Evolutionary conservation across 2,888 invertebrate species (phyloP).

Genomic region (Melieria crassipennis): DNA sequence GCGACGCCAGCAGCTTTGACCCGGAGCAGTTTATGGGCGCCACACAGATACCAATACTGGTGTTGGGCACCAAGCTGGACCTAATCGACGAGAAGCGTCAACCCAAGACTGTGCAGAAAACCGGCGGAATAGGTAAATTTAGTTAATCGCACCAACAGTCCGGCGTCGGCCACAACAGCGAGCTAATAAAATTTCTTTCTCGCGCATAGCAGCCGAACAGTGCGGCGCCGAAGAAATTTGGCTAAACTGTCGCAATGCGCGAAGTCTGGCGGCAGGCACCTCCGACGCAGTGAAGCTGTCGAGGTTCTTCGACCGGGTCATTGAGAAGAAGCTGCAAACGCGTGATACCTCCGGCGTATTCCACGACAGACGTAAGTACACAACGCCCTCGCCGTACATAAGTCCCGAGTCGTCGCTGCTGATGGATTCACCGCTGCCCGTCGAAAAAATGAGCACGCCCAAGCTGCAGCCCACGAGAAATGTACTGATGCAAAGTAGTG

Average conservation of each 20-base stretch:
- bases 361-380: slow-evolving; percentile 41
- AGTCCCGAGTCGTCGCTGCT: slow-evolving; percentile 26
- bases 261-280: slow-evolving; percentile 92
- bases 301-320: slow-evolving; percentile 90
- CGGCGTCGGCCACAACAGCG: background rate
- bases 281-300: slow-evolving; percentile 94
- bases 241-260: slow-evolving; percentile 77
- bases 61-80: slow-evolving; percentile 94
- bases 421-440: background rate
- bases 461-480: slow-evolving; percentile 22
- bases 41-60: slow-evolving; percentile 90
- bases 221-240: slow-evolving; percentile 94
- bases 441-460: slow-evolving; percentile 3
- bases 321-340: slow-evolving; percentile 60
- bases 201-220: slow-evolving; percentile 77
- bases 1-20: slow-evolving; percentile 69
- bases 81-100: slow-evolving; percentile 80
- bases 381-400: slow-evolving; percentile 25
- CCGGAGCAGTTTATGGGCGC: slow-evolving; percentile 87
- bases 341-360: slow-evolving; percentile 47
- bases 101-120: slow-evolving; percentile 58
- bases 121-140: slow-evolving; percentile 61
- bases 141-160: background rate
- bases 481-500: slow-evolving; percentile 33
- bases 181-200: background rate